Percentiles rank a stretch among this genome's conserved stretches.
Evolutionary conservation across 2,888 invertebrate species (phyloP).

Genomic region (Timema podura): DNA sequence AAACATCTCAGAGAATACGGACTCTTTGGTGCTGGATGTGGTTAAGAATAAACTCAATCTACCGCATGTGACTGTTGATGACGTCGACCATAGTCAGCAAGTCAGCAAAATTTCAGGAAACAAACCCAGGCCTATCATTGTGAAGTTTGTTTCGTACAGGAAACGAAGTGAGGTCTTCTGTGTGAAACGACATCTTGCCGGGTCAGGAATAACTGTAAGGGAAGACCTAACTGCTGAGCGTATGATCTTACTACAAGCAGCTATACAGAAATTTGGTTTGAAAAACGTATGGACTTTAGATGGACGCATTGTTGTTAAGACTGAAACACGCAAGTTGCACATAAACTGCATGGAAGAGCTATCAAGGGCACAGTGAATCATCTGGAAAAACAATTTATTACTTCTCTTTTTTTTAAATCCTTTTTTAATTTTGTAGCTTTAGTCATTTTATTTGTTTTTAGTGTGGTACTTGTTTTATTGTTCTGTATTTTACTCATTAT

Average conservation of each 20-base stretch:
- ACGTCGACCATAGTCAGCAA: no score
- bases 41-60: no score
- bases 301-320: neutral
- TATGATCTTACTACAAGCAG: neutral
- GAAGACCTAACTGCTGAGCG: constrained; percentile 17
- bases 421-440: neutral
- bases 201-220: constrained; percentile 2
- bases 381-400: neutral
- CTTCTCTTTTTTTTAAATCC: neutral
- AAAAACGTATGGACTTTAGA: constrained; percentile 17
- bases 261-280: constrained; percentile 5
- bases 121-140: no score
- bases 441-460: neutral
- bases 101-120: no score
- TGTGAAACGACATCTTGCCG: neutral
- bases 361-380: neutral
- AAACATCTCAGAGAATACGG: no score
- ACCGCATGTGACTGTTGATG: neutral
- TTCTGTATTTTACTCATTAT: neutral
- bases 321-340: neutral
- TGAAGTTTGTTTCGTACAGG: constrained; percentile 5
- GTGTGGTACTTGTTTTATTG: neutral
- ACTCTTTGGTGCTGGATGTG: no score
- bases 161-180: neutral
- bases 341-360: neutral